These are phyloP conservation scores for Lampropteryx suffumata DNA, from an alignment of 2,888 invertebrate species.

Conservation along the genomic window DNA sequence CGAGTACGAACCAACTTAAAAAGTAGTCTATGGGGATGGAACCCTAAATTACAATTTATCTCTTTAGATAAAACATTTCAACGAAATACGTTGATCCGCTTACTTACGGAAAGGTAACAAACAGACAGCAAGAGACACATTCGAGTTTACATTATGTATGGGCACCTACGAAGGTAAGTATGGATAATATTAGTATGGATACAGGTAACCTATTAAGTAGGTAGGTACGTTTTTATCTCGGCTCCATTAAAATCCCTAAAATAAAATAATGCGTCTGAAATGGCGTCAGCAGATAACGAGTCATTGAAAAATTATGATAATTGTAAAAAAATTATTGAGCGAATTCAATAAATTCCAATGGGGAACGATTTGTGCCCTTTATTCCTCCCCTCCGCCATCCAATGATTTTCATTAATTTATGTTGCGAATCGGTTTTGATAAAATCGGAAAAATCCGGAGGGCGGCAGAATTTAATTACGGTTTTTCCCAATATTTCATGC, in stretches of 20 bases:
- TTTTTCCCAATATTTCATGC: slow-evolving; percentile 27
- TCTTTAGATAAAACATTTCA: no score
- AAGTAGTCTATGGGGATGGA: no score
- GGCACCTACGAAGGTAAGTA: no score
- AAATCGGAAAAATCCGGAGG: slow-evolving; percentile 42
- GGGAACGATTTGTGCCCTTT: slow-evolving; percentile 40
- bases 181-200: no score
- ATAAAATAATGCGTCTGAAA: slow-evolving; percentile 36
- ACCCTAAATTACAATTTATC: no score
- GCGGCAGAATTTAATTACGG: slow-evolving; percentile 36
- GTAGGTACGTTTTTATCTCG: slow-evolving; percentile 13
- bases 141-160: no score
- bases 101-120: no score
- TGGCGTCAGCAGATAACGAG: slow-evolving; percentile 54
- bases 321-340: slow-evolving; percentile 58
- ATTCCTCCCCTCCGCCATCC: slow-evolving; percentile 36
- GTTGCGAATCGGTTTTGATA: slow-evolving; percentile 47
- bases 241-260: slow-evolving; percentile 26
- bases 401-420: slow-evolving; percentile 58
- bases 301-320: slow-evolving; percentile 77
- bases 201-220: background rate
- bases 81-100: no score
- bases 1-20: no score
- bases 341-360: slow-evolving; percentile 54
- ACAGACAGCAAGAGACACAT: no score